Base-by-base conservation (phyloP, 2,888 invertebrate species). In the Leucoptera coffeella region DNA sequence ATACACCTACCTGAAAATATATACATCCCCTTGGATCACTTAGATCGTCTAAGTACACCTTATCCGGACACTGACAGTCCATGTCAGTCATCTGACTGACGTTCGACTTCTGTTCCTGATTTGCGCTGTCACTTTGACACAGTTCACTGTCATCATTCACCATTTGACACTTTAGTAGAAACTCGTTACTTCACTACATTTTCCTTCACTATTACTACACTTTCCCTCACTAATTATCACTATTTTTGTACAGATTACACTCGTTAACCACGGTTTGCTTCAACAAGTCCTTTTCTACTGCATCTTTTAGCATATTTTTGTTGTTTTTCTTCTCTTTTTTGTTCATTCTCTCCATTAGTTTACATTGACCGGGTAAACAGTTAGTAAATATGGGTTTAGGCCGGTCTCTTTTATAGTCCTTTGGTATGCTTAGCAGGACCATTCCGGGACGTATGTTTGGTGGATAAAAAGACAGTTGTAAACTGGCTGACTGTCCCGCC, bases 401-500 rank as follows among this genome's bases (percentile, higher is more conserved):
- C 4, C 21, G 23, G 10, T 9, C 26, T 3, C 23, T 28, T 15
- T 38, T 35, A 22, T 41, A 41, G 15, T 40, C 41, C 27, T 32
- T 62, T 10, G 67, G 55, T 1, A 72, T 50, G 13, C 75, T 73
- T 9, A 88, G 64, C 22, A 94, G 62, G 20, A 92, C 88, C 91
- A 92, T 91, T 15, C 93, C 93, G 42, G 86, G 81, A 78, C 93
- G 50, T 1, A 87, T 57, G 25, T 74, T 71, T 0, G 82, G 76
- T 3, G 74, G 57, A 9, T 60, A 50, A n/a, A 72, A 74, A 38
- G 76, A 77, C 4, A 93, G 55, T 83, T 11, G 12, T 21, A n/a
- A n/a, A 3, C 92, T 87, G 0, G 94, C 93, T 38, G 90, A 87
- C 54, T 95, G 93, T 0, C 92, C 91, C 1, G 92, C 92, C 32